Base-by-base conservation (phyloP, 1,140 invertebrate genomes). In the Sitophilus oryzae region DNA sequence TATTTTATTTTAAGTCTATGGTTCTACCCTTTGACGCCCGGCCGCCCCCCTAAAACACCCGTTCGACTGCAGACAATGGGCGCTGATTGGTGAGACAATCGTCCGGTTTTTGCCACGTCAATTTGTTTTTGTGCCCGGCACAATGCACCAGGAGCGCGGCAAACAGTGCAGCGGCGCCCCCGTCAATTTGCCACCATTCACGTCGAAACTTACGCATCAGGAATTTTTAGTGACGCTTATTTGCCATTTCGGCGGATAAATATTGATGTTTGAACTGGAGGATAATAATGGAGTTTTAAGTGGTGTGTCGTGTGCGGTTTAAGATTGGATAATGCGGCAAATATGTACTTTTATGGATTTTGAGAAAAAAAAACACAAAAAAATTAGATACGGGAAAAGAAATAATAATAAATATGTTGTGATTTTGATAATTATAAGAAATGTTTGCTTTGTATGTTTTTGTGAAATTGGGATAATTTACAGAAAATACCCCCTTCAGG, bases 51-150 rank as follows among this genome's bases (percentile, higher is more conserved):
- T n/a, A n/a, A 69, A 69, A 68, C 58, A 66, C 58, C 59, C 65
- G 68, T 68, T 67, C 30, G 59, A 66, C 30, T 5, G 25, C 36
- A 40, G 36, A 70, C 68, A 70, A 70, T 69, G 61, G 58, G 30
- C 49, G 48, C 59, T 70, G 68, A 70, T 70, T 70, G 68, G 63
- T 70, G 67, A 70, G 68, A 70, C 67, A 70, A 70, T 70, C 60
- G 64, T 56, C 55, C 5, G 61, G 64, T 69, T 70, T 70, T 70
- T 69, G 67, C 61, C 57, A 67, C 67, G 68, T 69, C 68, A 70
- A 70, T 70, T 70, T 66, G 67, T 68, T 70, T 70, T 70, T 70
- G 66, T 69, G 59, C 60, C 36, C 38, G 36, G 14, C 38, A 70
- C 66, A 70, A 70, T 68, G 46, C 50, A 59, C 56, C 54, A 60